phyloP scores from a whole-genome alignment of 2,888 invertebrate species.

The Platycnemis pennipes region DNA sequence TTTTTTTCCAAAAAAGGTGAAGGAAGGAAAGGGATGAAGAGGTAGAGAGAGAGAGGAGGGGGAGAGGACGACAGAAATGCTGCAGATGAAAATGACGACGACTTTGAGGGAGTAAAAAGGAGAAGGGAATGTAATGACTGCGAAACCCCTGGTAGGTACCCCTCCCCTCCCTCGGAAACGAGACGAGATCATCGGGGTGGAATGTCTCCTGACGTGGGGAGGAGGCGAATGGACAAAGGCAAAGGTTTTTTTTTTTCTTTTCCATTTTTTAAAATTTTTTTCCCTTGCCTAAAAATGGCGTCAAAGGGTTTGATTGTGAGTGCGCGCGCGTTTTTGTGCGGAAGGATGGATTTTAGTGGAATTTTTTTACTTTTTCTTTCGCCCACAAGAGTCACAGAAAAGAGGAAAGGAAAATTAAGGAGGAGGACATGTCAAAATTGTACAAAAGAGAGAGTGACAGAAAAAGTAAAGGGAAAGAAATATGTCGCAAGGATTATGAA shows the following conservation, averaged over 20 bases:
- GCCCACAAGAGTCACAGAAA: not conserved
- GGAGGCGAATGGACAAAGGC: not conserved
- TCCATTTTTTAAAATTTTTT: no score
- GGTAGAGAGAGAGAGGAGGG: not conserved
- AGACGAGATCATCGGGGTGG: not conserved
- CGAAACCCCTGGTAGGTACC: not conserved
- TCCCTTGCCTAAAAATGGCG: not conserved
- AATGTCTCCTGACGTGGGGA: not conserved
- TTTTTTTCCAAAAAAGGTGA: not conserved
- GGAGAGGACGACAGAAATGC: constrained; percentile 36
- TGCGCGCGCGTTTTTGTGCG: not conserved
- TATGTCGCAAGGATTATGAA: no score
- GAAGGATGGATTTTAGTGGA: not conserved
- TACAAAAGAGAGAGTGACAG: not conserved
- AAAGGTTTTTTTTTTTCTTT: no score
- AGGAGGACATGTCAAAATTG: not conserved
- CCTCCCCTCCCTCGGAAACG: not conserved
- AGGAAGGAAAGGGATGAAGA: not conserved
- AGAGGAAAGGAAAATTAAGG: not conserved
- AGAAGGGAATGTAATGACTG: constrained; percentile 58
- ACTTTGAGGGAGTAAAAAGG: not conserved
- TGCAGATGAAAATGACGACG: constrained; percentile 45
- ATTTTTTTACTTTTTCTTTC: not conserved
- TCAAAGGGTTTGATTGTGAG: constrained; percentile 29
- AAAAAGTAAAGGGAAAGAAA: not conserved